Conservation (phyloP, 2,113 vertebrate genomes). For the Brachypodius melanocephalos region DNA sequence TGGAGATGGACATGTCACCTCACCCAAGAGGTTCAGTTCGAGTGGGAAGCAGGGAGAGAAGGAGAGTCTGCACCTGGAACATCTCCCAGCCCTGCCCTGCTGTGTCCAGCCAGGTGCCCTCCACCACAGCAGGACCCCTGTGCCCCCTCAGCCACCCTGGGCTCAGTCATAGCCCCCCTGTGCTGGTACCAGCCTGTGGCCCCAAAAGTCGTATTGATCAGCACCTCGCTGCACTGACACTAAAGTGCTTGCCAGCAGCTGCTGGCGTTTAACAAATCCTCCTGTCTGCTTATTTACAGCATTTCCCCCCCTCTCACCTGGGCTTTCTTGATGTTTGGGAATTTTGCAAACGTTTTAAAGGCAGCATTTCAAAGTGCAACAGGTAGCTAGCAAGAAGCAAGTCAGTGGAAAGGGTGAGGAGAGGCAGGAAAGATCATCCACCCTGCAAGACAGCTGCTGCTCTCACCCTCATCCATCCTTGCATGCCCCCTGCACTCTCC, state of each 20-base stretch:
- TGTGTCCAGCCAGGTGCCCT: fast-evolving
- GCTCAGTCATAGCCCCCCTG: neutral
- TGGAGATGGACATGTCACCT: fast-evolving
- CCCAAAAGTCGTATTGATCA: fast-evolving
- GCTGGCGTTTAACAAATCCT: neutral
- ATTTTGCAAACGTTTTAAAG: neutral
- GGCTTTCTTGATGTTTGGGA: neutral
- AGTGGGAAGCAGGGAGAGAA: neutral
- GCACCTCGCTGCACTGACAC: neutral
- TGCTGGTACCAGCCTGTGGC: fast-evolving
- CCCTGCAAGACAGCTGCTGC: neutral
- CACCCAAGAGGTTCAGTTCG: fast-evolving
- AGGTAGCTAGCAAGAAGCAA: neutral
- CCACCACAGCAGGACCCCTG: fast-evolving
- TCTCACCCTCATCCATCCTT: neutral
- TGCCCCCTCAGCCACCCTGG: neutral
- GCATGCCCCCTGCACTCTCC: neutral
- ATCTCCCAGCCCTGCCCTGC: neutral
- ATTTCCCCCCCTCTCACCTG: neutral
- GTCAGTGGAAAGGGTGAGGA: neutral
- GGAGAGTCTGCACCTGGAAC: neutral
- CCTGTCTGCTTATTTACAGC: neutral
- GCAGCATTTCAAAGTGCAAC: neutral
- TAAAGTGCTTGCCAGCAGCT: neutral
- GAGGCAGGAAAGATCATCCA: neutral